Evolutionary conservation across 1,140 invertebrate genomes (phyloP).

Genomic region (Papilio polytes): DNA sequence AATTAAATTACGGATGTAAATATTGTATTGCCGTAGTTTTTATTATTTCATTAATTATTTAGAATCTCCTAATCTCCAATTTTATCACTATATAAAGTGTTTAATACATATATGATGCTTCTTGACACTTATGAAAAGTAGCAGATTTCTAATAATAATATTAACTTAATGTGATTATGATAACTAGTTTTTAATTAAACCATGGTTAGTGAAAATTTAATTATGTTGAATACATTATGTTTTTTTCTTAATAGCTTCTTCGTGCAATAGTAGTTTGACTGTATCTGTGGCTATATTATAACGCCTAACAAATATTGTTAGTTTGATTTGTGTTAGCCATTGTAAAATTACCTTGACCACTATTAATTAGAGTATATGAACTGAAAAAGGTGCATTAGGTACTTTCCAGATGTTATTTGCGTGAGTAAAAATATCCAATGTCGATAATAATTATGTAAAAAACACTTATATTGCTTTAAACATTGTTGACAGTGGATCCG

Average conservation of each 20-base stretch:
- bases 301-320: not conserved
- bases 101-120: not conserved
- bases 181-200: slow-evolving; percentile 12
- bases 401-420: too few relatives aligned
- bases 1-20: slow-evolving; percentile 29
- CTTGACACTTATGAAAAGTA: not conserved
- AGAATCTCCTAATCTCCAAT: not conserved
- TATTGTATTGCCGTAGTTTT: not conserved
- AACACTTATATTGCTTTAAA: not conserved
- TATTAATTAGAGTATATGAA: not conserved
- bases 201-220: slow-evolving; percentile 16
- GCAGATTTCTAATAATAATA: not conserved
- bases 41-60: not conserved
- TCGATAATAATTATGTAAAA: not conserved
- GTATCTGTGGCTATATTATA: not conserved
- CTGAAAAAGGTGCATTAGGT: not conserved
- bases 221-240: not conserved
- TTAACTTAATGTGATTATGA: slow-evolving; percentile 14
- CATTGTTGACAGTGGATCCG: not conserved
- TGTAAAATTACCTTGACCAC: not conserved
- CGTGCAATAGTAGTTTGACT: not conserved
- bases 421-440: not conserved
- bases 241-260: not conserved
- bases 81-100: not conserved
- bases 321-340: not conserved